Percentiles rank a stretch among this genome's conserved stretches.
Evolutionary conservation across 2,113 vertebrate genomes (phyloP).

Genomic region (Crocuta crocuta): DNA sequence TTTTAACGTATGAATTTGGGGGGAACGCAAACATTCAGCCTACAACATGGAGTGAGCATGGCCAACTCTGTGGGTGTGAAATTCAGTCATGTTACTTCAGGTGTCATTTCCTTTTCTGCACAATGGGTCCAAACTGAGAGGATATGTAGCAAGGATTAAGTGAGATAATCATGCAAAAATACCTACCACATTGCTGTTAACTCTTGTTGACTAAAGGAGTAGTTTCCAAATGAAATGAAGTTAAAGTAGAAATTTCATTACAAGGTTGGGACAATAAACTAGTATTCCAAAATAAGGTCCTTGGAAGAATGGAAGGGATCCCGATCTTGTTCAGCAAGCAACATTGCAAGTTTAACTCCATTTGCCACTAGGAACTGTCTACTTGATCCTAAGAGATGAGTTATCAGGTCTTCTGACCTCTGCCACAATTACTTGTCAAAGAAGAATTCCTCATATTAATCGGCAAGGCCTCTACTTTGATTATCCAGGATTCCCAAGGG

Average conservation of each 20-base stretch:
- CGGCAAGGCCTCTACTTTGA: background rate
- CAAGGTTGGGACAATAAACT: background rate
- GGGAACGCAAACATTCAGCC: background rate
- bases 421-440: background rate
- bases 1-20: background rate
- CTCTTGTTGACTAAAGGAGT: background rate
- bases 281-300: conserved; percentile 36
- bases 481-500: background rate
- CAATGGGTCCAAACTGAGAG: background rate
- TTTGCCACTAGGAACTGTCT: background rate
- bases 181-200: background rate
- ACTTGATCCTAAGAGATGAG: background rate
- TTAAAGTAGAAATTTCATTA: conserved; percentile 18
- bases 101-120: background rate
- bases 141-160: background rate
- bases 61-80: background rate
- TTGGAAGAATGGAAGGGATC: background rate
- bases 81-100: background rate
- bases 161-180: background rate
- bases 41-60: background rate
- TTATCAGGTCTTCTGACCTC: background rate
- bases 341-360: background rate
- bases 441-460: background rate
- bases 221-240: background rate
- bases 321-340: background rate